These are phyloP conservation scores for Urocolius indicus DNA, from an alignment of 2,113 vertebrate genomes.

Conservation along the genomic window DNA sequence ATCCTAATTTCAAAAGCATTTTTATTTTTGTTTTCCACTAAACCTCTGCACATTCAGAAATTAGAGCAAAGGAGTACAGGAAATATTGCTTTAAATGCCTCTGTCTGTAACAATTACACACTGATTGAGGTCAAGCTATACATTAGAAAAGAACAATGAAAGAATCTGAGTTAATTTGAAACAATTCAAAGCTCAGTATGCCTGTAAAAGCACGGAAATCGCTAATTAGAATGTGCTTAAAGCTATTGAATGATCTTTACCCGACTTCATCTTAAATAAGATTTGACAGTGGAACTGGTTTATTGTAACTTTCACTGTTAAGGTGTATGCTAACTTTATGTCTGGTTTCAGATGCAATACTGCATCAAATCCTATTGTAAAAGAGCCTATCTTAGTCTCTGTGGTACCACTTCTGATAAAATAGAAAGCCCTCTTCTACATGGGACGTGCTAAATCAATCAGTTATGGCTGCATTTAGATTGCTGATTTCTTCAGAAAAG, in stretches of 20 bases:
- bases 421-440: not conserved
- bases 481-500: not conserved
- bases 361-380: not conserved
- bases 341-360: not conserved
- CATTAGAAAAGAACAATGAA: not conserved
- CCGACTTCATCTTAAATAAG: not conserved
- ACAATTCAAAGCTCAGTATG: not conserved
- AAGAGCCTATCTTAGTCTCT: not conserved
- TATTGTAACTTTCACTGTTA: not conserved
- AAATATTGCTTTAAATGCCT: not conserved
- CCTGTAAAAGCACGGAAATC: not conserved
- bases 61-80: not conserved
- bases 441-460: not conserved
- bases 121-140: not conserved
- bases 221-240: not conserved
- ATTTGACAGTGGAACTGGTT: not conserved
- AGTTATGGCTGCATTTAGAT: not conserved
- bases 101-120: not conserved
- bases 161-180: not conserved
- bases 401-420: not conserved
- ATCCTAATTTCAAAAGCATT: not conserved
- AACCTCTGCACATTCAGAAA: not conserved
- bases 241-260: not conserved
- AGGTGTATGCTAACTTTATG: not conserved
- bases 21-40: not conserved